These are phyloP conservation scores for Mesocricetus auratus DNA, from an alignment of 2,113 vertebrate genomes.

Conservation along the genomic window DNA sequence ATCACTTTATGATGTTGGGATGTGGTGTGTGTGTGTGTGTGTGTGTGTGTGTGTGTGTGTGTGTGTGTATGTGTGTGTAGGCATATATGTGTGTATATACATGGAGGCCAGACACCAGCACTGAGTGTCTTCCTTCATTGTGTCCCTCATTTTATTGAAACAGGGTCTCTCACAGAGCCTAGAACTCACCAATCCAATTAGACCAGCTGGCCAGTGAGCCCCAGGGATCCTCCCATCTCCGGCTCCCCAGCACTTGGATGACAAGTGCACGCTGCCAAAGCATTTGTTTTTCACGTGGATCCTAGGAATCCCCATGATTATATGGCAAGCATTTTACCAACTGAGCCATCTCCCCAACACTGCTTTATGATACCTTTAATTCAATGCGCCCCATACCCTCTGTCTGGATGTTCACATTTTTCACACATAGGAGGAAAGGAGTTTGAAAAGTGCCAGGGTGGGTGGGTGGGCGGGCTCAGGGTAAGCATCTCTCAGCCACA, in stretches of 20 bases:
- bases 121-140: neutral
- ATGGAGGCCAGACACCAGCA: neutral
- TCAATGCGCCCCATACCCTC: neutral
- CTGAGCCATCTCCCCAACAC: neutral
- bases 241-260: neutral
- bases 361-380: neutral
- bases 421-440: neutral
- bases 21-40: neutral
- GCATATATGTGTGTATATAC: neutral
- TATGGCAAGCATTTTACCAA: neutral
- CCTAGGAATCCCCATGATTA: neutral
- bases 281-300: neutral
- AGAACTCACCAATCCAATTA: neutral
- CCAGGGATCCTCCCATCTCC: neutral
- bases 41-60: neutral
- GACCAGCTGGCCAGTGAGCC: neutral
- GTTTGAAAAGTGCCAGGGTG: neutral
- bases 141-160: neutral
- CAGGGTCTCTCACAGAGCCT: neutral
- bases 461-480: fast-evolving
- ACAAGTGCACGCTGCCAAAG: neutral
- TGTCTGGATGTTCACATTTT: neutral
- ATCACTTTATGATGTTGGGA: neutral
- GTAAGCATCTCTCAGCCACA: fast-evolving
- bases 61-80: no score